Conservation (phyloP, 64 coral and sea anemone genomes). For the Hydrozoanthus tunicans region DNA sequence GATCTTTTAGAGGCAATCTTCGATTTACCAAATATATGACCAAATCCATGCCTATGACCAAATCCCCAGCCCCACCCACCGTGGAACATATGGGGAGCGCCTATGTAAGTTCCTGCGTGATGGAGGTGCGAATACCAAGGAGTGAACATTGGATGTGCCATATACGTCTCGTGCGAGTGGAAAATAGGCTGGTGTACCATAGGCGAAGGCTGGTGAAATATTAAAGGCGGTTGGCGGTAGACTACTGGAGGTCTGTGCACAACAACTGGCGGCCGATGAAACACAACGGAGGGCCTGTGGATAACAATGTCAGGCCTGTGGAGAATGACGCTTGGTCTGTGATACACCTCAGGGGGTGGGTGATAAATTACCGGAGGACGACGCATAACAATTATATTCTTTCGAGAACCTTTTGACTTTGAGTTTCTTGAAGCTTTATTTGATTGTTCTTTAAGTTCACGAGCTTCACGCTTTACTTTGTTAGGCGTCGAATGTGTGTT, state of each 20-base stretch:
- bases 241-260: conserved; percentile 85
- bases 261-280: conserved; percentile 82
- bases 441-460: background rate
- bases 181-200: conserved; percentile 81
- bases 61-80: conserved; percentile 65
- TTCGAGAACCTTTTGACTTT: conserved; percentile 67
- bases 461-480: background rate
- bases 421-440: background rate
- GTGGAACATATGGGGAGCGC: conserved; percentile 63
- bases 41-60: conserved; percentile 40
- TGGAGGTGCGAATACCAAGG: conserved; percentile 35
- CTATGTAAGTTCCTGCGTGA: conserved; percentile 66
- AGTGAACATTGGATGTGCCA: conserved; percentile 63
- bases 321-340: conserved; percentile 84
- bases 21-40: conserved; percentile 53
- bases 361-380: conserved; percentile 86
- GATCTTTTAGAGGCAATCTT: background rate
- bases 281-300: conserved; percentile 87
- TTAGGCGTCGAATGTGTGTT: background rate
- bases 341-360: conserved; percentile 93
- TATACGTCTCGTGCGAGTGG: conserved; percentile 83
- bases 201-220: conserved; percentile 92
- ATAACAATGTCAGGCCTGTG: conserved; percentile 93
- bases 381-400: conserved; percentile 80
- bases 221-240: conserved; percentile 79